A percentile compares a stretch with the other conserved stretches of the same genome.
Conservation (phyloP, 1,140 invertebrate genomes). For the Drosophila trapezifrons region DNA sequence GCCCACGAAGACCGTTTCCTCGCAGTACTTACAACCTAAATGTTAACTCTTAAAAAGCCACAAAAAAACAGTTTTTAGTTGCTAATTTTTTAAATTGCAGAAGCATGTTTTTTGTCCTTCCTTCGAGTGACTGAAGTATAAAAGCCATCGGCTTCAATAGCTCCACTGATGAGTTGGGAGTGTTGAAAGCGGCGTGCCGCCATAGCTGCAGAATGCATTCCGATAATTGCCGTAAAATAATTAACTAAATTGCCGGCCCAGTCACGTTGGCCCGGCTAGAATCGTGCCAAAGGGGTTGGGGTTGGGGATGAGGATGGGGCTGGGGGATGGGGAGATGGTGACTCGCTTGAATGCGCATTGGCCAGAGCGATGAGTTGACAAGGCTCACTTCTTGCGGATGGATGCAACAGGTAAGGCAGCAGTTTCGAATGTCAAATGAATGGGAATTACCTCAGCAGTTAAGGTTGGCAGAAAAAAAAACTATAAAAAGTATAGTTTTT, state of each 20-base stretch:
- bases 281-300: slow-evolving; percentile 45
- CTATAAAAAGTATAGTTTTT: background rate
- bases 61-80: background rate
- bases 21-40: background rate
- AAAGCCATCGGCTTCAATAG: slow-evolving; percentile 39
- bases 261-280: slow-evolving; percentile 48
- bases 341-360: slow-evolving; percentile 43
- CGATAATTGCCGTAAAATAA: slow-evolving; percentile 68
- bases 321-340: background rate
- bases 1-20: no score
- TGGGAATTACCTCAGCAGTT: slow-evolving; percentile 53
- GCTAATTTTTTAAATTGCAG: slow-evolving; percentile 15
- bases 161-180: slow-evolving; percentile 21
- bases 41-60: slow-evolving; percentile 4
- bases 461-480: background rate
- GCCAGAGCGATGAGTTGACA: slow-evolving; percentile 41
- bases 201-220: slow-evolving; percentile 49
- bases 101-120: slow-evolving; percentile 18
- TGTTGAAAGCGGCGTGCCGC: slow-evolving; percentile 59
- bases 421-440: slow-evolving; percentile 62
- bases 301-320: background rate
- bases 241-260: slow-evolving; percentile 58
- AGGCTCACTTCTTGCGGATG: slow-evolving; percentile 39
- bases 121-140: slow-evolving; percentile 3
- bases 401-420: slow-evolving; percentile 23